Evolutionary conservation across 2,888 invertebrate species (phyloP).

Genomic region (Rhorus exstirpatorius): DNA sequence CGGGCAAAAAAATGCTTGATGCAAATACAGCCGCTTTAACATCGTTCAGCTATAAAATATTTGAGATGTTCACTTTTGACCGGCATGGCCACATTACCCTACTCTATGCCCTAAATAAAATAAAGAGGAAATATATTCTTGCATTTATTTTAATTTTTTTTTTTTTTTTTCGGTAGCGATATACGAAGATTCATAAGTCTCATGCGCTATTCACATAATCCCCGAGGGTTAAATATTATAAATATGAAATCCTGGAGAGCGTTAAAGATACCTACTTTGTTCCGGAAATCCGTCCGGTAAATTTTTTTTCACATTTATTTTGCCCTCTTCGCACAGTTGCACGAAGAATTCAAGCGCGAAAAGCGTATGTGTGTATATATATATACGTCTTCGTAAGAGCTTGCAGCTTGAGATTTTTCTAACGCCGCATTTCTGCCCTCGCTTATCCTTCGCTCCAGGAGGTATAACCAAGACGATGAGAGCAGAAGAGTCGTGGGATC

Average conservation of each 20-base stretch:
- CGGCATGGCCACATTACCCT: too few relatives aligned
- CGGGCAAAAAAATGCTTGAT: too few relatives aligned
- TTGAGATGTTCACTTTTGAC: too few relatives aligned
- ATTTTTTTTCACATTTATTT: constrained; percentile 52
- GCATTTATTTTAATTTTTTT: too few relatives aligned
- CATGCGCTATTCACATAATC: too few relatives aligned
- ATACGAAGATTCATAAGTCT: too few relatives aligned
- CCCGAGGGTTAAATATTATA: too few relatives aligned
- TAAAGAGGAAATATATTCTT: too few relatives aligned
- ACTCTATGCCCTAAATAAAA: too few relatives aligned
- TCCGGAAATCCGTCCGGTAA: constrained; percentile 30
- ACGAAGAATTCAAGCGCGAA: constrained; percentile 38
- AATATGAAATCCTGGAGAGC: constrained; percentile 3
- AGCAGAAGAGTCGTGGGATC: constrained; percentile 3
- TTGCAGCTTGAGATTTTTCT: constrained; percentile 61
- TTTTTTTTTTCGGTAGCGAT: too few relatives aligned
- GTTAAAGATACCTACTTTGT: constrained; percentile 25
- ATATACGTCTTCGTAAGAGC: constrained; percentile 18
- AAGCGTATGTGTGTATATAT: constrained; percentile 28
- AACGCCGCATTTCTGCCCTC: constrained; percentile 51
- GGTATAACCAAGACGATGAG: constrained; percentile 48
- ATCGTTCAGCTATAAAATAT: too few relatives aligned
- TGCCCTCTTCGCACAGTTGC: constrained; percentile 1
- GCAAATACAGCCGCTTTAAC: too few relatives aligned
- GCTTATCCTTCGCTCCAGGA: constrained; percentile 57